phyloP scores from a whole-genome alignment of 1,140 invertebrate species.

The Zaprionus taronus region DNA sequence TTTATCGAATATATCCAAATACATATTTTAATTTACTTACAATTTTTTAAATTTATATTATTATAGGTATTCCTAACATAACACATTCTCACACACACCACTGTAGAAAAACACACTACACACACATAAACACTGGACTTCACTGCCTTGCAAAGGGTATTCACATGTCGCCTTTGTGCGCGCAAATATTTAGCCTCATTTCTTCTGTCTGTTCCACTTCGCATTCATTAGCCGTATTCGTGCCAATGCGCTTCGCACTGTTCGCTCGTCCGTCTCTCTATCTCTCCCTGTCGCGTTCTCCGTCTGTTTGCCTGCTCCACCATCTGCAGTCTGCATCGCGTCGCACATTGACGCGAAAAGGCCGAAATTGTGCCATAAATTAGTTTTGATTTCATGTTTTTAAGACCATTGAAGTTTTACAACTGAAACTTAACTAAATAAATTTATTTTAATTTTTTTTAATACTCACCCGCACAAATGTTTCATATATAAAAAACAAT shows the following conservation, averaged over 20 bases:
- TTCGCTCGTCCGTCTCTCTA: constrained; percentile 7
- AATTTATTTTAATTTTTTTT: too few species aligned
- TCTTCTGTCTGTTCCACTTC: constrained; percentile 60
- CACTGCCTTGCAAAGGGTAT: constrained; percentile 31
- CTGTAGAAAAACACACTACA: not conserved
- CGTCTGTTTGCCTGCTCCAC: constrained; percentile 1
- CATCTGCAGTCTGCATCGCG: constrained; percentile 27
- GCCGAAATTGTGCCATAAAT: too few species aligned
- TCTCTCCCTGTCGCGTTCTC: too few species aligned
- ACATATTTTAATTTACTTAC: too few species aligned
- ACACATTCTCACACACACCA: not conserved
- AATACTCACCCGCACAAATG: too few species aligned
- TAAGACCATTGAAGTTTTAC: too few species aligned
- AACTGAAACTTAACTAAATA: too few species aligned
- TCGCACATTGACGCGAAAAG: not conserved
- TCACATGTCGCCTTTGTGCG: not conserved
- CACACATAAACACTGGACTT: not conserved
- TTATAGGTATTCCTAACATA: not conserved
- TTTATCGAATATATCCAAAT: too few species aligned
- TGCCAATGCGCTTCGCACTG: constrained; percentile 46
- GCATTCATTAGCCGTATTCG: constrained; percentile 78
- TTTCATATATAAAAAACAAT: too few species aligned
- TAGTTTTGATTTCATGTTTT: too few species aligned
- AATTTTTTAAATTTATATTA: not conserved
- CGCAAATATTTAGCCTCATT: constrained; percentile 26